Base-by-base conservation (phyloP, 2,888 invertebrate species). In the Lasius platythorax region DNA sequence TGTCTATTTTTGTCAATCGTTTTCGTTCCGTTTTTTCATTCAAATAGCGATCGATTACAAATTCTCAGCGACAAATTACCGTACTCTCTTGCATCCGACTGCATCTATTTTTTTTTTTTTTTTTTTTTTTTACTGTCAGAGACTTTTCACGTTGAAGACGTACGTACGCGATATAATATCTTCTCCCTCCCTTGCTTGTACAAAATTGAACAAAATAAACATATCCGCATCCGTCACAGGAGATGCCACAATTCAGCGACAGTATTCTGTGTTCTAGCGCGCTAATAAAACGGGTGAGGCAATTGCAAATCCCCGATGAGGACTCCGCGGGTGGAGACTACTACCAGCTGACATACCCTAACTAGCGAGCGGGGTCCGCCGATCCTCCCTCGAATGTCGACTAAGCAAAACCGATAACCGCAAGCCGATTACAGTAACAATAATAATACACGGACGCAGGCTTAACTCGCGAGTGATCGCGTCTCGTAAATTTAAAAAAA, bases 291-390 rank as follows among this genome's bases (percentile, higher is more conserved):
- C 93, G 92, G 93, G 93, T 93, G 93, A 94, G 93, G 94, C 93
- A 94, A 94, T 93, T 93, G 93, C 94, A 93, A 94, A 93, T 91
- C 91, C 91, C 92, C 89, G 94, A 92, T 91, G 94, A 94, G 92
- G 94, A 94, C 91, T 92, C 91, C 91, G 92, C 92, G 92, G 93
- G 93, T 93, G 94, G 94, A 92, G 94, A 94, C 94, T 94, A 93
- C 94, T 94, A 94, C 92, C 94, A 94, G 93, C 94, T 94, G 93
- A 94, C 94, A 91, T 94, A 94, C 91, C 93, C 94, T 93, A 94
- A 94, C 94, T 94, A 94, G 93, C 93, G 88, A 92, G 90, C 91
- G 90, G 90, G 92, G 87, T 88, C 89, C 92, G 89, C 90, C 91
- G 91, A 91, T 89, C 90, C 92, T 91, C 87, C 92, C 90, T 90